Percentiles rank a stretch among this genome's conserved stretches.
Evolutionary conservation across 2,888 invertebrate species (phyloP).

Genomic region (Harmothoe impar): DNA sequence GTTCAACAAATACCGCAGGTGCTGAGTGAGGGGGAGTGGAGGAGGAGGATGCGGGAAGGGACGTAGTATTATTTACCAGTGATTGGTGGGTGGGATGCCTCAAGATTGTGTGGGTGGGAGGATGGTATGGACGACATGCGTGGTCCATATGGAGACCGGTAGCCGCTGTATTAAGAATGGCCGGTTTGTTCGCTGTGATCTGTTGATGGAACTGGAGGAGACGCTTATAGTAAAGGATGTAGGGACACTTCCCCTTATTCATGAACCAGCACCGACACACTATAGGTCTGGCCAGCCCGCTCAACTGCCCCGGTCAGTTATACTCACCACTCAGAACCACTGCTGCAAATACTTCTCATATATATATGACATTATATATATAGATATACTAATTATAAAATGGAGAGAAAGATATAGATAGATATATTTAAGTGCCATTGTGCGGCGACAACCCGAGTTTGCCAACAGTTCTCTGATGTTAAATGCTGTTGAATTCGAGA

Average conservation of each 20-base stretch:
- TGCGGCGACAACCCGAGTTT: not conserved
- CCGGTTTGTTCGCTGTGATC: conserved; percentile 17
- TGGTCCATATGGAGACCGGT: not conserved
- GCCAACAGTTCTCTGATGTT: conserved; percentile 16
- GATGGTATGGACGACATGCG: not conserved
- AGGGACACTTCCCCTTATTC: not conserved
- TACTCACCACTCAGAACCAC: conserved; percentile 17
- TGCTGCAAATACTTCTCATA: conserved; percentile 13
- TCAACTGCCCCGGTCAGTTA: conserved; percentile 41
- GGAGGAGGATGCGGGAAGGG: not conserved
- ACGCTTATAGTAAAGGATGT: not conserved
- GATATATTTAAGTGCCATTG: conserved; percentile 24
- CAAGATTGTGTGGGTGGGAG: not conserved
- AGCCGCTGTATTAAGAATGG: not conserved
- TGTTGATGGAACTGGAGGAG: not conserved
- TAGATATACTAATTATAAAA: not conserved
- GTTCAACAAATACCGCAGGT: not conserved
- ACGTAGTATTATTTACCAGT: not conserved
- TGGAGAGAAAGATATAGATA: not conserved
- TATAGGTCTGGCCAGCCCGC: conserved; percentile 8
- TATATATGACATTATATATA: too few relatives aligned
- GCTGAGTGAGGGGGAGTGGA: not conserved
- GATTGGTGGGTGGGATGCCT: not conserved
- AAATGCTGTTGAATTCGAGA: conserved; percentile 39
- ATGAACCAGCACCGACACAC: not conserved